These are phyloP conservation scores for Parthenolecanium corni DNA, from an alignment of 2,888 invertebrate species.

Conservation along the genomic window DNA sequence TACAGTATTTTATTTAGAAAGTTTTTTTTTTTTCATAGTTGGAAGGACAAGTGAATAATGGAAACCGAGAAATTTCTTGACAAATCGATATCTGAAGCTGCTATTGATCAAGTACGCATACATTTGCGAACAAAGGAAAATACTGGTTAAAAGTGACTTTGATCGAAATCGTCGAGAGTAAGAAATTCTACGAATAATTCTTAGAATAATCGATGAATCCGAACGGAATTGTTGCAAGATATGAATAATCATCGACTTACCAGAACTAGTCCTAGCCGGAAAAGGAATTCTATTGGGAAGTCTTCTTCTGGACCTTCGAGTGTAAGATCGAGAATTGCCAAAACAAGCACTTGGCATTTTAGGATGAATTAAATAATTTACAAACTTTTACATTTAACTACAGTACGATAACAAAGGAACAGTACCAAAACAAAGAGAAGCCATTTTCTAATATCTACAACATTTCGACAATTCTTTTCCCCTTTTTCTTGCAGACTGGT, in stretches of 20 bases:
- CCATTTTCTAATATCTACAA: slow-evolving; percentile 29
- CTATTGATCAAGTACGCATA: too few relatives aligned
- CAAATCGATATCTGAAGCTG: too few relatives aligned
- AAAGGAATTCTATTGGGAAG: slow-evolving; percentile 75
- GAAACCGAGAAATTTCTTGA: too few relatives aligned
- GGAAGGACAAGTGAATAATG: too few relatives aligned
- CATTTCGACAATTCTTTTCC: slow-evolving; percentile 22
- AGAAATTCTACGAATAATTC: too few relatives aligned
- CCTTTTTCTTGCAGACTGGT: slow-evolving; percentile 16
- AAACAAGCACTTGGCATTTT: slow-evolving; percentile 93
- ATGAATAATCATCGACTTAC: slow-evolving; percentile 40
- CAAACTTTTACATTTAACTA: slow-evolving; percentile 38
- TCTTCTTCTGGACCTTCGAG: slow-evolving; percentile 83
- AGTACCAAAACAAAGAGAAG: slow-evolving; percentile 27
- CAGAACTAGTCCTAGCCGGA: slow-evolving; percentile 67
- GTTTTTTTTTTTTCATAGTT: too few relatives aligned
- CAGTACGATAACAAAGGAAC: slow-evolving; percentile 50
- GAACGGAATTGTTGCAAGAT: too few relatives aligned
- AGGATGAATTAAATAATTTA: slow-evolving; percentile 36
- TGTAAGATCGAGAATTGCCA: slow-evolving; percentile 83
- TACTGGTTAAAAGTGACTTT: too few relatives aligned
- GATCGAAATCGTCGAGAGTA: too few relatives aligned
- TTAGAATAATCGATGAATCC: too few relatives aligned
- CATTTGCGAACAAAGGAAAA: too few relatives aligned
- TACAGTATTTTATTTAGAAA: too few relatives aligned